phyloP scores from a whole-genome alignment of 2,797 vertebrate genomes.

The Mus minutoides region DNA sequence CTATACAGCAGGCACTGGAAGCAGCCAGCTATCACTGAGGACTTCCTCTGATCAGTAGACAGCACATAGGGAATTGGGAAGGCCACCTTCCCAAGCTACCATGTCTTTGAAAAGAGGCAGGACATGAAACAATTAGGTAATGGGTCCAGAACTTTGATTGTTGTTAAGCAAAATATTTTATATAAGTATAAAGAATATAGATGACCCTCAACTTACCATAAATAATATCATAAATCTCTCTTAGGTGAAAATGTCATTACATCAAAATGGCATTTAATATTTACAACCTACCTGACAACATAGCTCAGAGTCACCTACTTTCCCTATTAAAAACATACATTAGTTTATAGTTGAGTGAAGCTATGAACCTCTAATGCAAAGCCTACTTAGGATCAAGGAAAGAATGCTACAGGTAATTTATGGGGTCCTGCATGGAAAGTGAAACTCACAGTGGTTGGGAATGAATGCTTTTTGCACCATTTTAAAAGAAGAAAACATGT shows the following conservation, averaged over 20 bases:
- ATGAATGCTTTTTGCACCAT: not conserved
- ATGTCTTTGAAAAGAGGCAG: not conserved
- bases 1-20: rapidly evolving
- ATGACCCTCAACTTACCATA: not conserved
- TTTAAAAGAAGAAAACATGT: not conserved
- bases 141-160: not conserved
- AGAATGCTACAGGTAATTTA: not conserved
- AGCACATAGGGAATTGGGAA: not conserved
- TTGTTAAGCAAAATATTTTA: not conserved
- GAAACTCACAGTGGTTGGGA: not conserved
- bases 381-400: not conserved
- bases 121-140: not conserved
- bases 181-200: not conserved
- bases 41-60: not conserved
- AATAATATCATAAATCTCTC: not conserved
- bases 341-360: not conserved
- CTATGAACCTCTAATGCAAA: not conserved
- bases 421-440: not conserved
- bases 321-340: not conserved
- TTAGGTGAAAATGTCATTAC: not conserved
- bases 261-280: not conserved
- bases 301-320: not conserved
- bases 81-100: not conserved
- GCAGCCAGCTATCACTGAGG: not conserved
- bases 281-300: not conserved